A percentile compares a stretch with the other conserved stretches of the same genome.
Conservation (phyloP, 2,797 vertebrate genomes). For the Falco cherrug region DNA sequence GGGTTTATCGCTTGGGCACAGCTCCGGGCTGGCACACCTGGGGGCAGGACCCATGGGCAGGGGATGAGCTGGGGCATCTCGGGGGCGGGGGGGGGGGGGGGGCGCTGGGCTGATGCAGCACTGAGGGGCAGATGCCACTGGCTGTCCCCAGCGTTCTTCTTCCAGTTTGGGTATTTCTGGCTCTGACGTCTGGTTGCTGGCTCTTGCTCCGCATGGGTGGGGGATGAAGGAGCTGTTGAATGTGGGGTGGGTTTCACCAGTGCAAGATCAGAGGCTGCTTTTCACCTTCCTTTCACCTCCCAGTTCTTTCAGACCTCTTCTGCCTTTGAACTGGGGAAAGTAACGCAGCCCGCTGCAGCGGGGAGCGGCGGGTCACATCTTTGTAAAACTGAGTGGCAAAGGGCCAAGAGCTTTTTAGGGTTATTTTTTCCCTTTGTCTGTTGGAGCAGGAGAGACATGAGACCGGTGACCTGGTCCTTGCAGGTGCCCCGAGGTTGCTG, state of each 20-base stretch:
- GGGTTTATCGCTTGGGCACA: neutral
- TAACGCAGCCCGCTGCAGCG: neutral
- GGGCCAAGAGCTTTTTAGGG: neutral
- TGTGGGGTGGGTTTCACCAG: neutral
- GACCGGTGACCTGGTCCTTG: neutral
- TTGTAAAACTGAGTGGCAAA: neutral
- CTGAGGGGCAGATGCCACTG: neutral
- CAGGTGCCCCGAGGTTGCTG: neutral
- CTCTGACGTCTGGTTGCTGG: neutral
- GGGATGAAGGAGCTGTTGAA: neutral
- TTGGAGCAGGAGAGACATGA: neutral
- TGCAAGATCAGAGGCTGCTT: neutral
- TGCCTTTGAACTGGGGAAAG: neutral
- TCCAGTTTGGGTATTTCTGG: neutral
- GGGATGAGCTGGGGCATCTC: neutral
- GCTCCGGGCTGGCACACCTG: neutral
- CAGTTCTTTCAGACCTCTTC: neutral
- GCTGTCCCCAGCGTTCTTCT: neutral
- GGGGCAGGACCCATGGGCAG: neutral
- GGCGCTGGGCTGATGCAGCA: neutral
- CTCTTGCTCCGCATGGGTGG: accelerated
- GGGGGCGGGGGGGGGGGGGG: too few relatives aligned
- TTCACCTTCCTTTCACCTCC: neutral
- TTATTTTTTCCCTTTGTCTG: neutral
- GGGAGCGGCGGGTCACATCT: neutral